Conservation (phyloP, 2,888 invertebrate genomes). For the Salpingus planirostris region DNA sequence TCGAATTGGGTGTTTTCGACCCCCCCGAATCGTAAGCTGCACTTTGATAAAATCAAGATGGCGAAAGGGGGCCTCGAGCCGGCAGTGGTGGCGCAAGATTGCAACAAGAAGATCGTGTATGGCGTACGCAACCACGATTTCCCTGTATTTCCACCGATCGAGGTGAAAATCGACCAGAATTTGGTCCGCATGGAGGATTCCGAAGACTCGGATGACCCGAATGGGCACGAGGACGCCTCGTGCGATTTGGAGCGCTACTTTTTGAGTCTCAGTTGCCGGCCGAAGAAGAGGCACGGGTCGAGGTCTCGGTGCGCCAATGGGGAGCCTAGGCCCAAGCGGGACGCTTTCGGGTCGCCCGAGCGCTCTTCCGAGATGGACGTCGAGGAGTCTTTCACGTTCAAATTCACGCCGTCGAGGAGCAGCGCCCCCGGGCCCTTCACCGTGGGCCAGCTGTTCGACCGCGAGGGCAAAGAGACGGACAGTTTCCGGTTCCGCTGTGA, state of each 20-base stretch:
- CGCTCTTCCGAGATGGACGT: neutral
- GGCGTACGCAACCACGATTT: too few relatives aligned
- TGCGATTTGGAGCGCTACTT: constrained; percentile 11
- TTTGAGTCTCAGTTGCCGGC: constrained; percentile 9
- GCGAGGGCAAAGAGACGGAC: constrained; percentile 10
- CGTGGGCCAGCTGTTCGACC: constrained; percentile 10
- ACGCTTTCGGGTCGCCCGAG: constrained; percentile 4
- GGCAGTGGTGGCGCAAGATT: constrained; percentile 8
- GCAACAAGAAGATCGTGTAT: constrained; percentile 7
- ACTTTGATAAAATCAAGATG: constrained; percentile 3
- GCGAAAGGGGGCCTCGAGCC: constrained; percentile 6
- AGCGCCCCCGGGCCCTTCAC: constrained; percentile 1
- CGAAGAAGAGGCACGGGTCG: constrained; percentile 6
- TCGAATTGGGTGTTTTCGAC: constrained; percentile 11
- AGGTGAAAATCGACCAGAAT: constrained; percentile 6
- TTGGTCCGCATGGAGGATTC: too few relatives aligned
- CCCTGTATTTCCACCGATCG: too few relatives aligned
- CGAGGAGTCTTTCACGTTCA: constrained; percentile 13
- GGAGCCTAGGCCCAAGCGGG: constrained; percentile 10
- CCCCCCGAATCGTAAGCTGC: constrained; percentile 11
- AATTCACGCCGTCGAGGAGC: constrained; percentile 5
- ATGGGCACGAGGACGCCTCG: constrained; percentile 2
- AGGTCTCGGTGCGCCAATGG: constrained; percentile 1
- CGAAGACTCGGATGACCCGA: too few relatives aligned
- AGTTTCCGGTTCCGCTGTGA: constrained; percentile 9